phyloP scores from a whole-genome alignment of 2,113 vertebrate genomes.

The Echinops telfairi region DNA sequence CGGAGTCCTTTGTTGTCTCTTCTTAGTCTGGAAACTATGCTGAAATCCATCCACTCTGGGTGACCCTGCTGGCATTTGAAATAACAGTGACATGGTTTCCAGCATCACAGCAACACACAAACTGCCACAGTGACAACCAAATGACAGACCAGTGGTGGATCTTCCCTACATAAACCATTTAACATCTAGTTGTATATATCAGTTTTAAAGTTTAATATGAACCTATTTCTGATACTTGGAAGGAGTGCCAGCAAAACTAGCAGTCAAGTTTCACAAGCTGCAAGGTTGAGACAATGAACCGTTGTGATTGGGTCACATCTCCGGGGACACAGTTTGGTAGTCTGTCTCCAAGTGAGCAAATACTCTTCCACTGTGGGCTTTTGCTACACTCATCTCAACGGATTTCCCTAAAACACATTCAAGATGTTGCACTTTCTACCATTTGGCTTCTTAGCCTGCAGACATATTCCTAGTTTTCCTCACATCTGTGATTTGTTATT shows the following conservation, averaged over 20 bases:
- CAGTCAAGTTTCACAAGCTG: neutral
- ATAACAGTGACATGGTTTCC: too few relatives aligned
- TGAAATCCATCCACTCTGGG: too few relatives aligned
- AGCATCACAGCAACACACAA: too few relatives aligned
- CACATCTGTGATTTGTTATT: too few relatives aligned
- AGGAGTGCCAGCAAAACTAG: neutral
- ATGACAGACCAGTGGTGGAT: too few relatives aligned
- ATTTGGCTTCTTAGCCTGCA: neutral
- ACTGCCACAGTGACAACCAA: too few relatives aligned
- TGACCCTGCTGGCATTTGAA: too few relatives aligned
- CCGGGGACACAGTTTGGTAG: neutral
- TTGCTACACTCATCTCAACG: too few relatives aligned
- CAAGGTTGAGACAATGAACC: neutral
- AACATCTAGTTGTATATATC: neutral
- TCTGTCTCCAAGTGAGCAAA: neutral
- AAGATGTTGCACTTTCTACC: neutral
- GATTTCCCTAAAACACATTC: neutral
- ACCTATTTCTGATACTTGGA: neutral
- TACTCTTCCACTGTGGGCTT: neutral
- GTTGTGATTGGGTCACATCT: neutral
- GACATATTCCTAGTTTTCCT: neutral
- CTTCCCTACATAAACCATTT: neutral
- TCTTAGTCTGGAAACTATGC: too few relatives aligned
- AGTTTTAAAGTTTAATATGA: slow-evolving; percentile 8
- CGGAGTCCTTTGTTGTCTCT: too few relatives aligned